These are phyloP conservation scores for Eumeta japonica DNA, from an alignment of 1,140 invertebrate species.

Conservation along the genomic window DNA sequence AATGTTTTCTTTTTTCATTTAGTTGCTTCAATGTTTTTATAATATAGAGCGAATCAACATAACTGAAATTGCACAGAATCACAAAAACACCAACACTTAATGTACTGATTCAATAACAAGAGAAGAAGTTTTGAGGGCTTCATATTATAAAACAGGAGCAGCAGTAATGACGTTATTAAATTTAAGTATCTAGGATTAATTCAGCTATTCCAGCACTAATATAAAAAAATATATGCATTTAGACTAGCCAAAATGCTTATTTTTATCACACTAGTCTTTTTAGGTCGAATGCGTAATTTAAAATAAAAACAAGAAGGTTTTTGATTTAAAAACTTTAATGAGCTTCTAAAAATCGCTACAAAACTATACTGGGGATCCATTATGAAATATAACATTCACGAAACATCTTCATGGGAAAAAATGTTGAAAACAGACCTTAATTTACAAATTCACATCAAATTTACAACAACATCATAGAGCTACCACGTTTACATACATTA, in stretches of 20 bases:
- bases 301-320: conserved; percentile 18
- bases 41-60: too few species aligned
- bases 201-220: too few species aligned
- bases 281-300: conserved; percentile 3
- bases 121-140: background rate
- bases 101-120: background rate
- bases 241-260: background rate
- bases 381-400: conserved; percentile 42
- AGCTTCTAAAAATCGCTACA: conserved; percentile 53
- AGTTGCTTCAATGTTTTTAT: too few species aligned
- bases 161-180: too few species aligned
- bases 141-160: background rate
- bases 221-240: background rate
- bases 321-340: conserved; percentile 43
- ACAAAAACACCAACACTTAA: background rate
- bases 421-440: too few species aligned
- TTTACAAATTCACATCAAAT: too few species aligned
- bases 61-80: too few species aligned
- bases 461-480: too few species aligned
- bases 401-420: too few species aligned
- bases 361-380: conserved; percentile 49
- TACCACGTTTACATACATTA: too few species aligned
- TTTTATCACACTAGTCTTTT: background rate
- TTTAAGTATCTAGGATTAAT: too few species aligned
- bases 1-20: too few species aligned